Percentiles rank a stretch among this genome's conserved stretches.
These are phyloP conservation scores for Brachyrhaphis roseni DNA, from an alignment of 2,797 vertebrate genomes.

Conservation along the genomic window DNA sequence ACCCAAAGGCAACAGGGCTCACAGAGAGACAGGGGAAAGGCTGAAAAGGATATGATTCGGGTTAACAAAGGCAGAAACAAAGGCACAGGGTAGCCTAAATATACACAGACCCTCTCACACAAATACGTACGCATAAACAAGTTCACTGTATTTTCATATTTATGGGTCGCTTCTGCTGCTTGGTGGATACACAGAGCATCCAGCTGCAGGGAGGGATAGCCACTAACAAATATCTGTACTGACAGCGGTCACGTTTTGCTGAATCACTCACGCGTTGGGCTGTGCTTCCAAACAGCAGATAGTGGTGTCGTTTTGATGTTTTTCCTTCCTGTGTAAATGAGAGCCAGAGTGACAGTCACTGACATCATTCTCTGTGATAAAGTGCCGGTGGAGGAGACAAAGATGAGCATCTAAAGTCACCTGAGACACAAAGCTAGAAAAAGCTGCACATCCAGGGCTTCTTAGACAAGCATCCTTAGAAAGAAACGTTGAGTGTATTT, in stretches of 20 bases:
- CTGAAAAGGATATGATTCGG: constrained; percentile 57
- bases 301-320: constrained; percentile 19
- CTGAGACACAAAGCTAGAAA: constrained; percentile 23
- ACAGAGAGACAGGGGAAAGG: constrained; percentile 32
- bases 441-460: constrained; percentile 23
- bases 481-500: neutral
- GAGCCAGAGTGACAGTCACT: constrained; percentile 17
- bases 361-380: constrained; percentile 50
- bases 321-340: neutral
- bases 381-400: constrained; percentile 26
- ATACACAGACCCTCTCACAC: constrained; percentile 20
- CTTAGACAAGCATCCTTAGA: constrained; percentile 11
- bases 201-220: constrained; percentile 29
- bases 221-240: constrained; percentile 38
- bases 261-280: constrained; percentile 59
- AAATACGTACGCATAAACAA: constrained; percentile 10
- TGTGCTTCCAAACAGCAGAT: constrained; percentile 37
- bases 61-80: constrained; percentile 40
- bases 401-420: constrained; percentile 24
- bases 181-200: constrained; percentile 19
- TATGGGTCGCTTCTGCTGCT: constrained; percentile 17
- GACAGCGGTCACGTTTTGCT: constrained; percentile 74
- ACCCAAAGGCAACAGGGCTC: constrained; percentile 41
- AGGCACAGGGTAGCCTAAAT: constrained; percentile 33
- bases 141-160: constrained; percentile 11